Evolutionary conservation across 2,797 vertebrate species (phyloP), one percentile per base, ranked within the genome.

Genomic region (Sebastolobus alascanus): DNA sequence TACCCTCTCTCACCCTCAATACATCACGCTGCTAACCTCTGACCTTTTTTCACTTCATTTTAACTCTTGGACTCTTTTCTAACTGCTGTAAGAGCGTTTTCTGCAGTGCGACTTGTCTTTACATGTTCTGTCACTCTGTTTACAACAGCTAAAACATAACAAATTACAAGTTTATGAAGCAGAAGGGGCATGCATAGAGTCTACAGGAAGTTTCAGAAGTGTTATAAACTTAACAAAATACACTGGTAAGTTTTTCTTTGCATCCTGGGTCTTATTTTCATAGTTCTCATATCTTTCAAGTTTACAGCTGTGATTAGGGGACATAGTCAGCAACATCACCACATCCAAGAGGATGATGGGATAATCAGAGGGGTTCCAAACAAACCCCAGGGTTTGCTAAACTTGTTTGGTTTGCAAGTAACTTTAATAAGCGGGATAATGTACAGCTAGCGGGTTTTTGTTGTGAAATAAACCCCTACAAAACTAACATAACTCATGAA

Each of bases 21-120:
- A 31, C 22, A 22, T 61, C 16, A 46, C 33, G 38, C 55, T 68
- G 66, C 71, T 85, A 63, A 88, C 73, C 43, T 73, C 20, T 73
- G 27, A 67, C 73, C 50, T 87, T 54, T 64, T 68, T 84, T 56
- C 60, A 31, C 40, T 13, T 68, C 55, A 40, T 66, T 77, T 68
- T 75, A 82, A 77, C 65, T 13, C 54, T 11, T 4, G 8, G 12
- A 35, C 31, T 69, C 37, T 50, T 65, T 38, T 59, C 61, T 67
- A 27, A 67, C 40, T 43, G 4, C 61, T 77, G 16, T 59, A 12
- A 31, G 35, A 75, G 58, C 38, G 13, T 77, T 11, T 37, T 75
- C 73, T 80, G 77, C 72, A 60, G 74, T 69, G 65, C 50, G n/a
- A 56, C 68, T 12, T 10, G 54, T 55, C 37, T 27, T 20, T 33